phyloP scores from a whole-genome alignment of 2,113 vertebrate genomes.

The Ammospiza nelsoni region DNA sequence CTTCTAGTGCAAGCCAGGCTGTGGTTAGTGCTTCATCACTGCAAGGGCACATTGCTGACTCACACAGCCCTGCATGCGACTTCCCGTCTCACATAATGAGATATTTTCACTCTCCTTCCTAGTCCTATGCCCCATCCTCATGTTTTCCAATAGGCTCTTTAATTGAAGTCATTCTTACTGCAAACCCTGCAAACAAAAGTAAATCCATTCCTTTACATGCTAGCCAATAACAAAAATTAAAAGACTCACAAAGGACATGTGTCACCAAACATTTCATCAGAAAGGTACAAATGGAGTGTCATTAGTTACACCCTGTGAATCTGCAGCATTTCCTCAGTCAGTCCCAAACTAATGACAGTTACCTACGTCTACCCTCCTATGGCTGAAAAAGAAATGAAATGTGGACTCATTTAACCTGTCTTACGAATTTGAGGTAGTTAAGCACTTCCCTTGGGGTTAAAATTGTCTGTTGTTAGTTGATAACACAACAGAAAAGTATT shows the following conservation, averaged over 20 bases:
- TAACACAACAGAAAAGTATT: neutral
- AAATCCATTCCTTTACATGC: neutral
- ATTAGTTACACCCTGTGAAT: neutral
- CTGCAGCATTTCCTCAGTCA: neutral
- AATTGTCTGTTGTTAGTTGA: neutral
- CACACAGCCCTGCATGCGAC: neutral
- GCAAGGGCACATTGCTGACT: neutral
- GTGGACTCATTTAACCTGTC: neutral
- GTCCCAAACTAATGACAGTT: neutral
- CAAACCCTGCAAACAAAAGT: neutral
- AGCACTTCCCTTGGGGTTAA: constrained; percentile 1
- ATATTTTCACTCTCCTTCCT: constrained; percentile 13
- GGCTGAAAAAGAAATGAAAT: neutral
- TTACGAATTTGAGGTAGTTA: neutral
- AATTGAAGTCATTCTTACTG: neutral
- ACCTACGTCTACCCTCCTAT: neutral
- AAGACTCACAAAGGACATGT: neutral
- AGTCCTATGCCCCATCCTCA: neutral
- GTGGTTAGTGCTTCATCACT: constrained; percentile 29
- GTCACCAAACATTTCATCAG: neutral
- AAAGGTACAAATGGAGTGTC: neutral
- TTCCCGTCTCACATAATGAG: constrained; percentile 25
- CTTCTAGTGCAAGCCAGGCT: neutral
- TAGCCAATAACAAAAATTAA: neutral
- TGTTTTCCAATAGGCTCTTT: constrained; percentile 4